Base-by-base conservation (phyloP, 1,140 invertebrate species). In the Calephelis nemesis region DNA sequence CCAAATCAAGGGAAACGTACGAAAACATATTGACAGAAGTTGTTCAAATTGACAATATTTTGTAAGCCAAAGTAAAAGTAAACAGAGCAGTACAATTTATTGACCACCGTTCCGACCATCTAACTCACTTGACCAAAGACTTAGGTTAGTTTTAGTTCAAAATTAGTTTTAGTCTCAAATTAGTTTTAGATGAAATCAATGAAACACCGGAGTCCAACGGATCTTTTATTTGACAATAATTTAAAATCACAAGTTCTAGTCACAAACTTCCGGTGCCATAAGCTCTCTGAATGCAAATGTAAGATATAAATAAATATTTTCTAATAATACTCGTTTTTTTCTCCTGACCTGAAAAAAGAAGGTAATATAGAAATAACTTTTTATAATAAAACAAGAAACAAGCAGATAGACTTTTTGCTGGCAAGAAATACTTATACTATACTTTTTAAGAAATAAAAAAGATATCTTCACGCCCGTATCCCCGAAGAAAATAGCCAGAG, bases 41-140 rank as follows among this genome's bases (percentile, higher is more conserved):
- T 71, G 30, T 65, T 50, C 54, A 58, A 69, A 63, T 74, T 74
- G 73, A 83, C 82, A 84, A 85, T 85, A 84, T 65, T 76, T 77
- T 78, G 72, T 77, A 79, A 80, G 83, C 84, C 84, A 87, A 87
- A 87, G 79, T 58, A 39, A 58, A 58, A 58, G 19, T 58, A 58
- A 84, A 69, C 68, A 76, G 76, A 62, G 75, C 75, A 82, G 79
- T 84, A 58, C 54, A 54, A 54, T 54, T 11, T 19, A 45, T 30
- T 60, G 47, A 70, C 74, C 77, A 75, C 73, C 73, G 72, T 67
- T 52, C 68, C 63, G 60, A 77, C 69, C 58, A 76, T 76, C 81
- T 86, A 85, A 86, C 82, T 84, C 81, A 85, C 76, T 70, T 73
- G 80, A 88, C 86, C 85, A 88, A 88, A 88, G 84, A 87, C 80